A percentile compares a stretch with the other conserved stretches of the same genome.
Conservation (phyloP, 2,888 invertebrate genomes). For the Dicyrtoma fusca region DNA sequence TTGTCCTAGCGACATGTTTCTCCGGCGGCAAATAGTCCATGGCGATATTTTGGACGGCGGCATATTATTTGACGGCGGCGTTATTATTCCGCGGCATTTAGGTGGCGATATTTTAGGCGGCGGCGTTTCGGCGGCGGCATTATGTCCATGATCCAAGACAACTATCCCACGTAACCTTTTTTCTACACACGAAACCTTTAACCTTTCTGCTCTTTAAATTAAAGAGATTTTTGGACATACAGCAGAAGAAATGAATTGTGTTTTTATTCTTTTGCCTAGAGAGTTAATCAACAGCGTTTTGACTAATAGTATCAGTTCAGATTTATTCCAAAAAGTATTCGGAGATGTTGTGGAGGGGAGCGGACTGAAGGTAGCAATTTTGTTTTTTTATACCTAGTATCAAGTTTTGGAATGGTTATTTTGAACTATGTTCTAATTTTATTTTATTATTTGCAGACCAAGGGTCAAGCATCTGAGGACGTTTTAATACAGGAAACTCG, state of each 20-base stretch:
- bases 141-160: no score
- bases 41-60: no score
- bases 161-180: conserved; percentile 50
- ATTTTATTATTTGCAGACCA: background rate
- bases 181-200: background rate
- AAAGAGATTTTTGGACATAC: no score
- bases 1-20: no score
- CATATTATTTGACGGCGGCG: no score
- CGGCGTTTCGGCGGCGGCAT: no score
- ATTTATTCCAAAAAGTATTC: conserved; percentile 50
- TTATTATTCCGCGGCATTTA: no score
- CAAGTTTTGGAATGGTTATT: no score
- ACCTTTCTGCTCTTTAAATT: background rate
- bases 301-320: conserved; percentile 43
- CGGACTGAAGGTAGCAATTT: background rate
- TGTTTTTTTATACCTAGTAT: background rate
- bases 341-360: conserved; percentile 47
- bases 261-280: conserved; percentile 34
- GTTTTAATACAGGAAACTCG: conserved; percentile 39
- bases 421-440: background rate
- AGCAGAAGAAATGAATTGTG: no score
- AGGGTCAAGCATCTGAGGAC: conserved; percentile 34
- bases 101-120: no score
- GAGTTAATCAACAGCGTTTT: conserved; percentile 48
- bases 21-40: no score